These are phyloP conservation scores for Chrysaora quinquecirrha DNA, from an alignment of 30 jellyfish, hydroid and myxozoan species.

Conservation along the genomic window DNA sequence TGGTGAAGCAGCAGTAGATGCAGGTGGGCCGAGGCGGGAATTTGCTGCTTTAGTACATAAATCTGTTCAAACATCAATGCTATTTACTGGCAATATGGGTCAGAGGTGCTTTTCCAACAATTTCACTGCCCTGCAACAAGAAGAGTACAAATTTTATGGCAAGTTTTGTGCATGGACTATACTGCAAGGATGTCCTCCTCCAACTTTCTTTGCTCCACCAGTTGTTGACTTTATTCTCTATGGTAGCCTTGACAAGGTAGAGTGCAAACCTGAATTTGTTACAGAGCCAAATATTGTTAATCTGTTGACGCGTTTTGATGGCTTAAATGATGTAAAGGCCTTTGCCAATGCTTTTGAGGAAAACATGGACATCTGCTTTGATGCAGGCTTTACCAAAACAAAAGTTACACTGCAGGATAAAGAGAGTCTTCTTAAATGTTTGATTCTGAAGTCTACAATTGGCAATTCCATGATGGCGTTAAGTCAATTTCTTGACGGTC, in stretches of 20 bases:
- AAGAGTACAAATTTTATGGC: background rate
- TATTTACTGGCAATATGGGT: background rate
- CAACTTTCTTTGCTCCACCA: constrained; percentile 23
- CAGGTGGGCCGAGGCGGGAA: no score
- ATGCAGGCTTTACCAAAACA: background rate
- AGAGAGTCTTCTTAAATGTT: background rate
- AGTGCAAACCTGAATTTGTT: background rate
- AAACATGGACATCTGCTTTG: background rate
- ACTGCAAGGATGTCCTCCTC: constrained; percentile 22
- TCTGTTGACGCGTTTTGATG: constrained; percentile 6
- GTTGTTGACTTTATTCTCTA: constrained; percentile 12
- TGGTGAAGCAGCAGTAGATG: no score
- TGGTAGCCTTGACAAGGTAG: constrained; percentile 18
- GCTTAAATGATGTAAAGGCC: constrained; percentile 15
- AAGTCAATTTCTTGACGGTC: background rate
- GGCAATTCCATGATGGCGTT: background rate
- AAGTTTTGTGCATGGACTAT: constrained; percentile 16
- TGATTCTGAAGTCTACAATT: background rate
- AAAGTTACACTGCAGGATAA: background rate
- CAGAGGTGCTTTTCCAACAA: background rate
- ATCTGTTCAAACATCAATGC: background rate
- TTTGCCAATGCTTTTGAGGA: constrained; percentile 1
- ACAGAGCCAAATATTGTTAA: constrained; percentile 11
- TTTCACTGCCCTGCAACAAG: background rate
- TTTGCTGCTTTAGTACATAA: background rate